A percentile compares a stretch with the other conserved stretches of the same genome.
Evolutionary conservation across 2,113 vertebrate genomes (phyloP).

Genomic region (Chauna torquata): DNA sequence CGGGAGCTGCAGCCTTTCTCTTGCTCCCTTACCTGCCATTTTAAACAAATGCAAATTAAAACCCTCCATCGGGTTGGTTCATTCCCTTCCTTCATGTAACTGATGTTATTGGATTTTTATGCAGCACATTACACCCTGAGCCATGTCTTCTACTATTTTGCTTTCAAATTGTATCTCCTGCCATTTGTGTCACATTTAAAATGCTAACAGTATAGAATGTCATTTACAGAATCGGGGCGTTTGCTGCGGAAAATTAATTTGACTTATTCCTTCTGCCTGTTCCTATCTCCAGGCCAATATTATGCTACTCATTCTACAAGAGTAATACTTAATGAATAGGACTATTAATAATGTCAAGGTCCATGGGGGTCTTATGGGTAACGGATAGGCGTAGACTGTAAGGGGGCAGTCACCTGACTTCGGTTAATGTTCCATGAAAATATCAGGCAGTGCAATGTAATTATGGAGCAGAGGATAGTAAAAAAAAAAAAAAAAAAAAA

Average conservation of each 20-base stretch:
- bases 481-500: constrained; percentile 54
- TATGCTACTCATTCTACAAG: constrained; percentile 95
- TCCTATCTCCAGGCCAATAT: constrained; percentile 95
- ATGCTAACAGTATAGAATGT: constrained; percentile 94
- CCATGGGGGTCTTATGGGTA: constrained; percentile 88
- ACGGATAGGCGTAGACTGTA: constrained; percentile 85
- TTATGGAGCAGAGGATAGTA: constrained; percentile 87
- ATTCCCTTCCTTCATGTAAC: constrained; percentile 70
- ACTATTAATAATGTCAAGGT: constrained; percentile 94
- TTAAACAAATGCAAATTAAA: constrained; percentile 79
- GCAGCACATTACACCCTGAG: constrained; percentile 81
- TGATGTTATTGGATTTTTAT: constrained; percentile 80
- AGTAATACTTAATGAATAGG: constrained; percentile 98
- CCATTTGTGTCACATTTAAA: constrained; percentile 97
- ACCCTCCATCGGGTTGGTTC: constrained; percentile 52
- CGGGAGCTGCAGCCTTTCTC: constrained; percentile 19
- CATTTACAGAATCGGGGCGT: constrained; percentile 92
- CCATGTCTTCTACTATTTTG: constrained; percentile 88
- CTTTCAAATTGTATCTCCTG: constrained; percentile 91
- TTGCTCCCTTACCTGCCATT: constrained; percentile 69
- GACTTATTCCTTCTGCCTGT: constrained; percentile 90
- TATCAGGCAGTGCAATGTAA: constrained; percentile 93
- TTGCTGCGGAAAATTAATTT: constrained; percentile 95
- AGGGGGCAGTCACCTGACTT: constrained; percentile 89
- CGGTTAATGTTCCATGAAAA: constrained; percentile 98